These are phyloP conservation scores for Dasypus novemcinctus DNA, from an alignment of 2,113 vertebrate species.

Conservation along the genomic window DNA sequence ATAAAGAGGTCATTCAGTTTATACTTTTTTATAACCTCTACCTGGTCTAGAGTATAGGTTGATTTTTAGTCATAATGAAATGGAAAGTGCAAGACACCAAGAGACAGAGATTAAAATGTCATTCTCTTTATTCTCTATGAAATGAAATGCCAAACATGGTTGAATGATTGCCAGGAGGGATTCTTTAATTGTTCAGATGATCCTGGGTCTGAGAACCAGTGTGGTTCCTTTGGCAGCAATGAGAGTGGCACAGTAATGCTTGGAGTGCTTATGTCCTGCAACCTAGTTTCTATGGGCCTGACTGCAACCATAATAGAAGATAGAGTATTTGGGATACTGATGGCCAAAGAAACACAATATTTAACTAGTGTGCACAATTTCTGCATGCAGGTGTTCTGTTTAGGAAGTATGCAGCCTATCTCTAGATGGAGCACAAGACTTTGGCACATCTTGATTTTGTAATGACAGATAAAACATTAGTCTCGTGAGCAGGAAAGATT, in stretches of 20 bases:
- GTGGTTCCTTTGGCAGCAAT: neutral
- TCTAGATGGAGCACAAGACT: neutral
- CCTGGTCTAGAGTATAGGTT: neutral
- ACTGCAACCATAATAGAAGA: neutral
- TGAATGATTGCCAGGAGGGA: neutral
- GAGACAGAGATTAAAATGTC: neutral
- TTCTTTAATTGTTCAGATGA: neutral
- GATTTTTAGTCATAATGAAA: conserved; percentile 10
- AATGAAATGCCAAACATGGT: neutral
- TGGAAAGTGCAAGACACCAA: neutral
- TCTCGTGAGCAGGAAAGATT: neutral
- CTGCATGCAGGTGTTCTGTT: neutral
- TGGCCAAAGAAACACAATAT: neutral
- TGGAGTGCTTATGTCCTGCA: neutral
- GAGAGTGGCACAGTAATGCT: neutral
- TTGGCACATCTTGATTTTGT: neutral
- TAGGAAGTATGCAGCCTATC: neutral
- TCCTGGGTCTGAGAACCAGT: neutral
- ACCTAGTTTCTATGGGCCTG: neutral
- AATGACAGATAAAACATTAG: neutral
- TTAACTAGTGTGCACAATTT: neutral
- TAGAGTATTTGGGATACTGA: neutral
- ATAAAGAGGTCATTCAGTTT: neutral
- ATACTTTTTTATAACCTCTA: neutral
- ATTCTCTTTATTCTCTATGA: neutral